phyloP scores from a whole-genome alignment of 2,113 vertebrate species.

The Pseudopipra pipra region DNA sequence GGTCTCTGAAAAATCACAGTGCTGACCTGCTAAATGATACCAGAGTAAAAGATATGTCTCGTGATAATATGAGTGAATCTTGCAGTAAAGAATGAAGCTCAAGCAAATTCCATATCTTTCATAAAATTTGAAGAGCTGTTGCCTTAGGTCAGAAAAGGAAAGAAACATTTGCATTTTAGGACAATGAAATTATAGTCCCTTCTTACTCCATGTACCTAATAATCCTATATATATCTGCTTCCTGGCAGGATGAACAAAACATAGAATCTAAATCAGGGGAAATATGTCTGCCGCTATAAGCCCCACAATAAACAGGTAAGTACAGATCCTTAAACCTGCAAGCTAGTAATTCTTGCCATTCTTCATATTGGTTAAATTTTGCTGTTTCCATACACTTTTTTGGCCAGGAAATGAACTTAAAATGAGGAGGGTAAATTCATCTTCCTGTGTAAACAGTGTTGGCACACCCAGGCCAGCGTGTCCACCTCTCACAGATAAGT shows the following conservation, averaged over 20 bases:
- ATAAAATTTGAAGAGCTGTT: neutral
- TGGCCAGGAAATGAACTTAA: neutral
- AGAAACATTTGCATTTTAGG: neutral
- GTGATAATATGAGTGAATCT: neutral
- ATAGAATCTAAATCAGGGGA: neutral
- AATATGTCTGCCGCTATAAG: neutral
- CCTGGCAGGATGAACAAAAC: neutral
- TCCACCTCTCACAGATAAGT: neutral
- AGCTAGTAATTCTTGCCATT: fast-evolving
- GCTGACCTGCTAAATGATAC: neutral
- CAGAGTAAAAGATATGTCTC: neutral
- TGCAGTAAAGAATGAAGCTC: neutral
- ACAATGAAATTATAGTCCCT: neutral
- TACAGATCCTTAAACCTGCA: neutral
- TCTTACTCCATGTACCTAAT: neutral
- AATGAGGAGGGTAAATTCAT: neutral
- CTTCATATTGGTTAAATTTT: neutral
- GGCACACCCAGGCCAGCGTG: neutral
- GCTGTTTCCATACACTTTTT: neutral
- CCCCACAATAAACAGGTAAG: neutral
- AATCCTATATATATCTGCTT: neutral
- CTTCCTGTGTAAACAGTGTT: neutral
- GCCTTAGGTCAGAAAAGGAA: neutral
- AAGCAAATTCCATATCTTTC: neutral
- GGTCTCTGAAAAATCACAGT: neutral